Evolutionary conservation across 2,888 invertebrate genomes (phyloP), one percentile per base, ranked within the genome.

Genomic region (Trisateles emortualis): DNA sequence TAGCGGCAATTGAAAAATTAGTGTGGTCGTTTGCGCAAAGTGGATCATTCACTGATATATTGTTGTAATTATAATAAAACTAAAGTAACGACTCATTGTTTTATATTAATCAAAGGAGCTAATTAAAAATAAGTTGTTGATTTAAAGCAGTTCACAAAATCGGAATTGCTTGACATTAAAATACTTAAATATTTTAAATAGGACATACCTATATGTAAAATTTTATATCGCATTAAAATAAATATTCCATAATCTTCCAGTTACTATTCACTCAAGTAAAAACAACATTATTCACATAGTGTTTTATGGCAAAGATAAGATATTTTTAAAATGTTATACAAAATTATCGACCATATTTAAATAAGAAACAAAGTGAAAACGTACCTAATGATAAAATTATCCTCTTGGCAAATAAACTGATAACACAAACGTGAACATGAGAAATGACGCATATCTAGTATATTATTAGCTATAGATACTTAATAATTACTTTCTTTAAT

Each of bases 351-450:
- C 42, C 19, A 22, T 50, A 26, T 36, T 32, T 50, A 13, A 45
- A 35, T 39, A 33, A 35, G 52, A 47, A 59, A 40, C 40, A 35
- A 53, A 59, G 40, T 52, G 49, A 58, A 68, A 54, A 58, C 36
- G 14, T 49, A 66, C 47, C 16, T 51, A 33, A 55, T 41, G 51
- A 58, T 64, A 64, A 64, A 57, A 55, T 59, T 71, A 73, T 70
- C 64, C 54, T 42, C 50, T 42, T 11, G 24, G 26, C 66, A 65
- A 64, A 73, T 65, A 70, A 55, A 64, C 64, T 60, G 72, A 69
- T 77, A 79, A 59, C 57, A 50, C 35, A 59, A 52, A 47, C 55
- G 60, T 56, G 61, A 60, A 69, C 62, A 68, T 64, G 59, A 58
- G 47, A 67, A 64, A 54, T 58, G 47, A 60, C 54, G 48, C 44